Conservation (phyloP, 2,888 invertebrate species). For the Mystacides longicornis region DNA sequence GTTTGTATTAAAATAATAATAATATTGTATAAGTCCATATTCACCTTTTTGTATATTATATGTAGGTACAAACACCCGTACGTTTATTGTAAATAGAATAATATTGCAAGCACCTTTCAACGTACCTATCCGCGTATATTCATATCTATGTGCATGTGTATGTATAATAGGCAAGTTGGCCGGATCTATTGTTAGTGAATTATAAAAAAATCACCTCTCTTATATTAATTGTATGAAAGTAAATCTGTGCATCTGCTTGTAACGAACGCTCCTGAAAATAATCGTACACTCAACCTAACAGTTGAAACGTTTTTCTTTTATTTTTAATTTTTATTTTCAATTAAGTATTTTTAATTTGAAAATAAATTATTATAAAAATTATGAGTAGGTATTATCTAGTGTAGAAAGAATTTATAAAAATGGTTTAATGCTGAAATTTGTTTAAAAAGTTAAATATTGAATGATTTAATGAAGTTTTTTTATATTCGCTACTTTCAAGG, state of each 20-base stretch:
- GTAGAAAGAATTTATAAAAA: too few species aligned
- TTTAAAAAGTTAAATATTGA: too few species aligned
- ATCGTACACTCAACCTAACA: constrained; percentile 10
- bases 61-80: neutral
- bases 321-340: neutral
- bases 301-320: neutral
- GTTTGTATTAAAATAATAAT: neutral
- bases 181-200: constrained; percentile 21
- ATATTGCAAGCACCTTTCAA: neutral
- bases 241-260: constrained; percentile 26
- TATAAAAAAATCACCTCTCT: constrained; percentile 24
- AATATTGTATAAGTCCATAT: neutral
- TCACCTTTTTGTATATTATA: neutral
- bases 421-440: too few species aligned
- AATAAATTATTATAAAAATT: too few species aligned
- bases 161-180: constrained; percentile 6
- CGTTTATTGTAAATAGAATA: constrained; percentile 3
- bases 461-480: too few species aligned
- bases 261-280: neutral
- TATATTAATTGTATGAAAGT: constrained; percentile 23
- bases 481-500: too few species aligned
- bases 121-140: neutral
- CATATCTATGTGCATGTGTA: neutral
- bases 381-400: too few species aligned
- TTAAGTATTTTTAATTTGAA: too few species aligned